Conservation (phyloP, 2,113 vertebrate species). For the Brachyhypopomus occidentalis region DNA sequence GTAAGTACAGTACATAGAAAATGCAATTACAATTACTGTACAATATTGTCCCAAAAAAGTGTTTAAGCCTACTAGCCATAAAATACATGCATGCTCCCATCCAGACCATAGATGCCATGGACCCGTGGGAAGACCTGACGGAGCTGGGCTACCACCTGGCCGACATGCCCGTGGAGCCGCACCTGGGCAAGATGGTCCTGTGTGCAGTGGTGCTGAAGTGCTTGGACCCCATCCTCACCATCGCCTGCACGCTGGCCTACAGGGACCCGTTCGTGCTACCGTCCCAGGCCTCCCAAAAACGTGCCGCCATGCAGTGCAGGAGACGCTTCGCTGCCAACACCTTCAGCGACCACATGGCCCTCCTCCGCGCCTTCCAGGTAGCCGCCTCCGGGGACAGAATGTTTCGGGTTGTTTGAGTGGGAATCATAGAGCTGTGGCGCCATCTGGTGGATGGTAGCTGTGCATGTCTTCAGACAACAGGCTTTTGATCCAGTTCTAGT, state of each 20-base stretch:
- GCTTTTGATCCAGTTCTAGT: background rate
- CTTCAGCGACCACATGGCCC: constrained; percentile 96
- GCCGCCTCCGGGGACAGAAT: too few relatives aligned
- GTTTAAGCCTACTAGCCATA: background rate
- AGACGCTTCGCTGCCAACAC: constrained; percentile 84
- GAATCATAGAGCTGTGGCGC: background rate
- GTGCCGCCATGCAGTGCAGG: constrained; percentile 83
- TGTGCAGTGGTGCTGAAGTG: constrained; percentile 90
- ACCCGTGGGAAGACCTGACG: constrained; percentile 89
- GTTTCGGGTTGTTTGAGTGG: background rate
- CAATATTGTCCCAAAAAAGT: background rate
- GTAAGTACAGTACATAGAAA: background rate
- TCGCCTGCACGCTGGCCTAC: constrained; percentile 89
- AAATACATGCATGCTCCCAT: background rate
- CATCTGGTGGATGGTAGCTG: background rate
- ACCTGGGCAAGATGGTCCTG: constrained; percentile 97
- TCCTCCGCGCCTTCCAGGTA: constrained; percentile 96
- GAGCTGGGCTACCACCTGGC: constrained; percentile 92
- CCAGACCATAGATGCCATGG: constrained; percentile 93
- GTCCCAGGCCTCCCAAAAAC: constrained; percentile 83
- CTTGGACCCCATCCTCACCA: constrained; percentile 94
- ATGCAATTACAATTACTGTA: background rate
- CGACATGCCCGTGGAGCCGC: constrained; percentile 91
- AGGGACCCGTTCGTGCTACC: constrained; percentile 92
- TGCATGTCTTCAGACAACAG: background rate